Evolutionary conservation across 2,113 vertebrate species (phyloP), one percentile per base, ranked within the genome.

Genomic region (Archocentrus centrarchus): DNA sequence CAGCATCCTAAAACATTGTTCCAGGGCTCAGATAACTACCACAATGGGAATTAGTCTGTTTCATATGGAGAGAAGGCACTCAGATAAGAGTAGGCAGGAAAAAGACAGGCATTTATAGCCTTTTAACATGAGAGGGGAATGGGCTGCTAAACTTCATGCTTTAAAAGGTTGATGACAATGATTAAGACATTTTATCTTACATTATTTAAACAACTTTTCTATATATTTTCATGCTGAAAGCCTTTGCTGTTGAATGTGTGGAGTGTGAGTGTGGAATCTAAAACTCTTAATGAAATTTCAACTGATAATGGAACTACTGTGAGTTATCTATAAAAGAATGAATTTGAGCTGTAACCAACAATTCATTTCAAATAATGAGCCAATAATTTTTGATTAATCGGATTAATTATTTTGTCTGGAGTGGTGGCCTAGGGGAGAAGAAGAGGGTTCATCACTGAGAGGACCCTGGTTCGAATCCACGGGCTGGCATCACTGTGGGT

Each of bases 41-140:
- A 83, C 44, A 15, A 6, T 59, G 75, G 80, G 77, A 83, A 78
- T 75, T 15, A 39, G 53, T 61, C n/a, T 78, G 75, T 41, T 84
- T 93, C 77, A 89, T 79, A 64, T 59, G 63, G 64, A 81, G 75
- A 84, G 55, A 53, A 81, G 82, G 80, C 62, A 24, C 55, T 70
- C 18, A 62, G 55, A 83, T 53, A 80, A 30, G 18, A 82, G 64
- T 10, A 39, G 24, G 15, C 63, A 24, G n/a, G 75, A 18, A 61
- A 55, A 39, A 75, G 20, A 27, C 61, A 80, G 32, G 22, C 18
- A 35, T 77, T 84, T 78, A 84, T 35, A 55, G 59, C 59, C 47
- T 76, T 75, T 85, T 22, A 77, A 66, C 50, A 75, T 50, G 17
- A 64, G 57, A 10, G 9, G 2, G 22, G 39, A 6, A 44, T 17